A percentile compares a stretch with the other conserved stretches of the same genome.
phyloP scores from a whole-genome alignment of 2,113 vertebrate species.

The Atractosteus spatula region DNA sequence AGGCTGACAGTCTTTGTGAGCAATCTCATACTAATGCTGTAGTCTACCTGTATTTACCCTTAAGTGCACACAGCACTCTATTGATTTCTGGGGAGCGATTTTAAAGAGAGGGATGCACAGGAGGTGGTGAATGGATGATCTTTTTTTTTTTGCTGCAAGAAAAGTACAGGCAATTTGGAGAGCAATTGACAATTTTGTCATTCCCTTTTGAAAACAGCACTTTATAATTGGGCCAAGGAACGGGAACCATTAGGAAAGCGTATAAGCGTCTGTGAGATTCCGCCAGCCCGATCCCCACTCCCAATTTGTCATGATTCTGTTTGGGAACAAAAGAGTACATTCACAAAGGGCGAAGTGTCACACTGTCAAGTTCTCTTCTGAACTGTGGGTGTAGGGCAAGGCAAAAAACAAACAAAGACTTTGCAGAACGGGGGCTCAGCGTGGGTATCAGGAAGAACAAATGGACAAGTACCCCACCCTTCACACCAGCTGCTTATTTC shows the following conservation, averaged over 20 bases:
- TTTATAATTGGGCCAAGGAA: conserved; percentile 44
- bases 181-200: conserved; percentile 59
- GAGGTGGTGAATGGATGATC: conserved; percentile 44
- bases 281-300: not conserved
- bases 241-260: conserved; percentile 39
- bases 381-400: too few species aligned
- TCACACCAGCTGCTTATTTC: too few species aligned
- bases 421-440: too few species aligned
- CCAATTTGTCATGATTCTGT: not conserved
- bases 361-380: too few species aligned
- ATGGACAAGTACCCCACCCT: too few species aligned
- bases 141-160: conserved; percentile 54
- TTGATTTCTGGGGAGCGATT: conserved; percentile 65
- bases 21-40: conserved; percentile 69
- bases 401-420: too few species aligned
- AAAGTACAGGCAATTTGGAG: conserved; percentile 63
- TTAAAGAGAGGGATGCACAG: conserved; percentile 43
- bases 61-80: conserved; percentile 65
- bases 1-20: conserved; percentile 64
- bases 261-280: not conserved
- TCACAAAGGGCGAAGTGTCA: not conserved
- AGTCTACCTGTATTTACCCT: conserved; percentile 69
- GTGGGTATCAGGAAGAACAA: too few species aligned
- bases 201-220: conserved; percentile 53
- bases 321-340: not conserved